Evolutionary conservation across 2,113 vertebrate genomes (phyloP).

Genomic region (Butorides virescens): DNA sequence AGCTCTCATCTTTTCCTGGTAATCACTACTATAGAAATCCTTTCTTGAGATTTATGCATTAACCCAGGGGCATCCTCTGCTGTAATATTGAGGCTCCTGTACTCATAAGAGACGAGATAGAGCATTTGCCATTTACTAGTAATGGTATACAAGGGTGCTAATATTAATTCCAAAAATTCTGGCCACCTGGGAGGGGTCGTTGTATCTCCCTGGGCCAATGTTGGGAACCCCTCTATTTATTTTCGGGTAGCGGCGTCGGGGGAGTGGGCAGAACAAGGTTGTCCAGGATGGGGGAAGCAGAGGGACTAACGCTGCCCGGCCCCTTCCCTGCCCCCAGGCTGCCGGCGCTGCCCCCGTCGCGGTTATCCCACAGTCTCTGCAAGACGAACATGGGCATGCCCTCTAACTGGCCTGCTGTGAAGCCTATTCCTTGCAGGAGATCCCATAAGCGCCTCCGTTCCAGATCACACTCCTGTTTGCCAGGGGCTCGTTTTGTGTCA

Average conservation of each 20-base stretch:
- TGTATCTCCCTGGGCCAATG: neutral
- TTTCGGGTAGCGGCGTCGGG: accelerated
- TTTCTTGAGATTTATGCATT: neutral
- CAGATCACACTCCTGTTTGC: neutral
- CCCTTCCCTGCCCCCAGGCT: neutral
- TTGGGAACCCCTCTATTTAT: neutral
- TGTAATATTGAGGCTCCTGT: neutral
- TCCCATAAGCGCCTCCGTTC: neutral
- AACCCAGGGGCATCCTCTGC: neutral
- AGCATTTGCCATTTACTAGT: neutral
- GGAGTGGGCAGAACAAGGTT: neutral
- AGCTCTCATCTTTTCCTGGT: neutral
- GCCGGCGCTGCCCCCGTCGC: neutral
- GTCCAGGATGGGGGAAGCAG: neutral
- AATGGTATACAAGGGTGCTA: neutral
- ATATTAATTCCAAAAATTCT: neutral
- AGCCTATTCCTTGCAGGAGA: neutral
- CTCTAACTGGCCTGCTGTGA: neutral
- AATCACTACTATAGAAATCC: neutral
- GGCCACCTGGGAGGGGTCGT: neutral
- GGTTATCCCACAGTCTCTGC: neutral
- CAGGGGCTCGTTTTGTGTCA: neutral
- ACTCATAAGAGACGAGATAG: neutral
- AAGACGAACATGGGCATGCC: neutral
- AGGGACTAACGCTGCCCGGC: accelerated